phyloP scores from a whole-genome alignment of 1,140 invertebrate species.

The Holotrichia oblita region DNA sequence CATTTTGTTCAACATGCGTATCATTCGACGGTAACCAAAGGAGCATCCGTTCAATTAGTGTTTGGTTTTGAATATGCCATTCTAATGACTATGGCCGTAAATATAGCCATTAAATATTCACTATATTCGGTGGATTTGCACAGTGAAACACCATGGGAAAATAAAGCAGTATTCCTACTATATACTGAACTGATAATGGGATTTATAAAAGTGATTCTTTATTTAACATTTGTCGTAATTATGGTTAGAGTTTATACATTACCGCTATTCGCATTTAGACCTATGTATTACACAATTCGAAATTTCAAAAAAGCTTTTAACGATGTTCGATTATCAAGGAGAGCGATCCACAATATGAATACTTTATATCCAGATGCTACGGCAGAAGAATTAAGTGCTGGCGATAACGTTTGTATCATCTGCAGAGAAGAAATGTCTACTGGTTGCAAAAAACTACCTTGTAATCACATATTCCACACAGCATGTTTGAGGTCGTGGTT shows the following conservation, averaged over 20 bases:
- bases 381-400: constrained; percentile 88
- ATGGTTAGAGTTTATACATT: constrained; percentile 97
- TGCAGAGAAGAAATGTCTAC: constrained; percentile 92
- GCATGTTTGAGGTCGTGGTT: constrained; percentile 99
- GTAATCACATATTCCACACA: constrained; percentile 99
- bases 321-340: constrained; percentile 95
- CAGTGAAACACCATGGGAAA: constrained; percentile 98
- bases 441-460: constrained; percentile 97
- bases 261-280: constrained; percentile 97
- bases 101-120: constrained; percentile 95
- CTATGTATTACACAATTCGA: constrained; percentile 98
- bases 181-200: constrained; percentile 98
- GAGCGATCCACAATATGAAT: constrained; percentile 98
- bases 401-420: constrained; percentile 99
- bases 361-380: constrained; percentile 97
- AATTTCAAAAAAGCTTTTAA: constrained; percentile 98
- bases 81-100: constrained; percentile 91
- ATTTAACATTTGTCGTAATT: constrained; percentile 92
- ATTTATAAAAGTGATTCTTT: constrained; percentile 88
- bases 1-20: constrained; percentile 95
- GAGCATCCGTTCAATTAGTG: constrained; percentile 97
- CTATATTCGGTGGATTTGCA: constrained; percentile 94
- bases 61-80: constrained; percentile 99
- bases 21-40: constrained; percentile 91
- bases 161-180: constrained; percentile 96